Evolutionary conservation across 2,797 vertebrate genomes (phyloP).

Genomic region (Chaunax sp.): DNA sequence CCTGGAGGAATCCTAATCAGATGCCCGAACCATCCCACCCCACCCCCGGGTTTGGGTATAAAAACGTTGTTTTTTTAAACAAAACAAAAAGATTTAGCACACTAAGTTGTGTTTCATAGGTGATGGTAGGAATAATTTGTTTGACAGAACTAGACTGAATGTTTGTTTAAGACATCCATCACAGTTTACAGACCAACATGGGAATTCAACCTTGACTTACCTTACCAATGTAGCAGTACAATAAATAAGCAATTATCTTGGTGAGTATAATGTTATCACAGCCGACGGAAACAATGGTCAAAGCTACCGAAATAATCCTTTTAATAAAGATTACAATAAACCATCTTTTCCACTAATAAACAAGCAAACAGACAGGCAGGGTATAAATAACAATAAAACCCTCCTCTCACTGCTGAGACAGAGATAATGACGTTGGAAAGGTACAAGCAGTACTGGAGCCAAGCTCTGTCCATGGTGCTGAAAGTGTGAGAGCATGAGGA

Average conservation of each 20-base stretch:
- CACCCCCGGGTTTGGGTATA: too few relatives aligned
- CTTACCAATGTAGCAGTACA: rapidly evolving
- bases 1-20: too few relatives aligned
- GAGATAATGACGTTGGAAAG: conserved; percentile 32
- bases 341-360: background rate
- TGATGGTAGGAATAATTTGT: too few relatives aligned
- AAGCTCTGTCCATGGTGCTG: conserved; percentile 34
- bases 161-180: background rate
- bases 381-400: conserved; percentile 18
- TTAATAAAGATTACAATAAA: background rate
- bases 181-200: conserved; percentile 2
- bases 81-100: too few relatives aligned
- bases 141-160: too few relatives aligned
- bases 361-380: background rate
- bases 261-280: background rate
- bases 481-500: conserved; percentile 17
- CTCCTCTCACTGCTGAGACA: conserved; percentile 14
- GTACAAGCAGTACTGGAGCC: conserved; percentile 5
- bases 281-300: background rate
- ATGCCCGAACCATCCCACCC: too few relatives aligned
- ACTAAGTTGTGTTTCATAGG: too few relatives aligned
- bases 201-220: background rate
- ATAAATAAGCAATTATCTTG: background rate
- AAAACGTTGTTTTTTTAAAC: too few relatives aligned
- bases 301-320: background rate